Conservation (phyloP, 2,888 invertebrate genomes). For the Sussaba pulchella region DNA sequence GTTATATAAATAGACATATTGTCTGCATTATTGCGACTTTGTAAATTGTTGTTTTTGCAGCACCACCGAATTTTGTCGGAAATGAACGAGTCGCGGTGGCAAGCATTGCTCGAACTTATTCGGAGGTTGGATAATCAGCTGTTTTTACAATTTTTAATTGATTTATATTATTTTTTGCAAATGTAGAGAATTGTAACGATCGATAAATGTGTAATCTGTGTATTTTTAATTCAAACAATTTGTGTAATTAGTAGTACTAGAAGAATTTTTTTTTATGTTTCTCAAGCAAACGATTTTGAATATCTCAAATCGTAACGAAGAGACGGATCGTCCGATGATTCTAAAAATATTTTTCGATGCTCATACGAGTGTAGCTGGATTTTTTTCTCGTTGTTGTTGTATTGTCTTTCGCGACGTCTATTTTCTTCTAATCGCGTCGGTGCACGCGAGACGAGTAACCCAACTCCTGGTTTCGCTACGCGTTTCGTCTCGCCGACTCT, state of each 20-base stretch:
- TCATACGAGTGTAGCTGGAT: not conserved
- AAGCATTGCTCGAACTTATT: no score
- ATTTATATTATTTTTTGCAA: not conserved
- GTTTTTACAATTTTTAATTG: not conserved
- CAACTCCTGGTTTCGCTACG: conserved; percentile 14
- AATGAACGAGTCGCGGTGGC: no score
- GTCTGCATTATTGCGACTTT: conserved; percentile 14
- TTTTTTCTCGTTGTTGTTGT: not conserved
- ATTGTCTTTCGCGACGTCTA: conserved; percentile 7
- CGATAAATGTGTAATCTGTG: no score
- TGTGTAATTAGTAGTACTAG: no score
- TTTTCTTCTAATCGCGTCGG: conserved; percentile 3
- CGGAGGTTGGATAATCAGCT: no score
- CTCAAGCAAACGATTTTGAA: no score
- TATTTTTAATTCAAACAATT: not conserved
- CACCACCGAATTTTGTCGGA: no score
- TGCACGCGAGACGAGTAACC: not conserved
- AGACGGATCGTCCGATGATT: not conserved
- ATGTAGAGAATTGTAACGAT: no score
- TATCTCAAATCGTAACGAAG: not conserved
- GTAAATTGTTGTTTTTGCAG: conserved; percentile 1
- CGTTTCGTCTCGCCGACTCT: conserved; percentile 28
- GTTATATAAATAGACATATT: conserved; percentile 50
- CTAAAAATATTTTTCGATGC: not conserved
- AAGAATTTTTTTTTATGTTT: no score